Evolutionary conservation across 2,113 vertebrate genomes (phyloP), one percentile per base, ranked within the genome.

Genomic region (Hippocampus abdominalis): DNA sequence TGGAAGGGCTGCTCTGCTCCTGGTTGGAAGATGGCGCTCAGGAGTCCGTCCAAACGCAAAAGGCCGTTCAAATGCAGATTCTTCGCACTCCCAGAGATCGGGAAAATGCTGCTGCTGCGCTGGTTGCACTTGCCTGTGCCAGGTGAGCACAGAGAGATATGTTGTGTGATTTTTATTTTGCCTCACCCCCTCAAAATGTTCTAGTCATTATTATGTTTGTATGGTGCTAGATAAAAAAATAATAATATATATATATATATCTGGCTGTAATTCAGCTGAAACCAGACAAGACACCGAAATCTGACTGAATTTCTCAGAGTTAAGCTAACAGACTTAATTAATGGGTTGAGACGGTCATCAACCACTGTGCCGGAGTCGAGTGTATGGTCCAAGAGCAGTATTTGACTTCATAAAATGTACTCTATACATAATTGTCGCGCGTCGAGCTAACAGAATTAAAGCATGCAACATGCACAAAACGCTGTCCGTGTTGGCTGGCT

Each of bases 81-180:
- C 92, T 98, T 62, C 89, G 90, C 69, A 81, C 88, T 5, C 90
- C 87, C 65, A 86, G 96, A 78, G 96, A 98, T 87, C 95, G 95
- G 78, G 96, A 98, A 86, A 99, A 98, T 3, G 95, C 97, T 71
- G 97, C 97, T 40, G 97, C 97, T 0, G 96, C 97, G 51, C 92
- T 99, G 8, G 97, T 99, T 83, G 97, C 97, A 40, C 94, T 99
- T 75, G 95, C 97, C 11, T 98, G 96, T 87, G 96, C 97, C 51
- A 95, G 97, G 97, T 99, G 79, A 93, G 93, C 40, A 46, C 40
- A 42, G 36, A 20, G 5, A 1, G 4, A 69, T 36, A 36, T 27
- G 44, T 8, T 23, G 20, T 27, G 25, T 13, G 21, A 1, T 25
- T 56, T 36, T 48, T 13, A n/a, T 25, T 23, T 65, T 16, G 25